phyloP scores from a whole-genome alignment of 2,113 vertebrate genomes.

The Epinephelus moara region DNA sequence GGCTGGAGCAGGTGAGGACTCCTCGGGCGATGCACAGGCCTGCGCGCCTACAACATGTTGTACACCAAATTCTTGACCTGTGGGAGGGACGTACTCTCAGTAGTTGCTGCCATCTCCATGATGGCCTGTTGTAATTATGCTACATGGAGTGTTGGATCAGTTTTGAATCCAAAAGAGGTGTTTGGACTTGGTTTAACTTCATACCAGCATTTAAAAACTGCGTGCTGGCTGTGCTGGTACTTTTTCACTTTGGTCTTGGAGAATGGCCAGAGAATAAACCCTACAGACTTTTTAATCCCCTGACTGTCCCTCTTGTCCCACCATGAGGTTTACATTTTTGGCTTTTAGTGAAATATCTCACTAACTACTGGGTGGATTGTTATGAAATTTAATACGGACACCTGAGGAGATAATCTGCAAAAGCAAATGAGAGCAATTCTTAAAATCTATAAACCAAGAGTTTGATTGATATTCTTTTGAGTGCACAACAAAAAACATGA shows the following conservation, averaged over 20 bases:
- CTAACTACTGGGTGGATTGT: no score
- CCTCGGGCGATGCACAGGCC: constrained; percentile 16
- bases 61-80: constrained; percentile 47
- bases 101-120: constrained; percentile 28
- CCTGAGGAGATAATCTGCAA: no score
- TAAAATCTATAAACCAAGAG: no score
- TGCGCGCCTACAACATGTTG: constrained; percentile 22
- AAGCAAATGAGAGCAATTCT: no score
- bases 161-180: neutral
- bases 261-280: neutral
- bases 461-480: no score
- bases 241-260: neutral
- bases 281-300: neutral
- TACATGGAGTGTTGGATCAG: neutral
- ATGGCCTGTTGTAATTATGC: constrained; percentile 7
- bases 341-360: no score
- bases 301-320: no score
- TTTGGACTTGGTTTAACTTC: neutral
- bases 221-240: neutral
- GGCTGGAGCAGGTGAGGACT: constrained; percentile 20
- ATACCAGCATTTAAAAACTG: neutral
- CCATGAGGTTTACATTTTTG: no score
- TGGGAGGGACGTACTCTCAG: constrained; percentile 41
- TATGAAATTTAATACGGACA: no score
- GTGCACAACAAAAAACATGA: no score